Evolutionary conservation across 2,113 vertebrate genomes (phyloP).

Genomic region (Pomatorhinus ruficollis): DNA sequence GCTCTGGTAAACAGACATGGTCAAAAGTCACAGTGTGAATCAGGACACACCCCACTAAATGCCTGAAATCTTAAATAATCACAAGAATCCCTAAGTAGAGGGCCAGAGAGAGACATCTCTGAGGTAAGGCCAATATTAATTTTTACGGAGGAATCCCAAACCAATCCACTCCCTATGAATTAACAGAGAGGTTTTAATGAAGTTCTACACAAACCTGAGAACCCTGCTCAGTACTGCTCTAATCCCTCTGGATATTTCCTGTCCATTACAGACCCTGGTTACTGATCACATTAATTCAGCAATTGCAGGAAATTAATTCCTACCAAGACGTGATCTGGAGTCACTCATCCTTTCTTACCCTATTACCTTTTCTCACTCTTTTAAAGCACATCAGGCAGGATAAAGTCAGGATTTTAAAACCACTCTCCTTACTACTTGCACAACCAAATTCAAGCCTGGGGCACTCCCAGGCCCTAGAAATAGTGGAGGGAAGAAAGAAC

Average conservation of each 20-base stretch:
- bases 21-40: neutral
- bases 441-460: neutral
- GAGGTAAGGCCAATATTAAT: fast-evolving
- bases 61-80: neutral
- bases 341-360: neutral
- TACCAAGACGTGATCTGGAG: neutral
- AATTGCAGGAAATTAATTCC: conserved; percentile 11
- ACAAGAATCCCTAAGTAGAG: neutral
- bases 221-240: neutral
- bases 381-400: neutral
- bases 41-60: neutral
- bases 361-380: neutral
- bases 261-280: neutral
- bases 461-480: conserved; percentile 35
- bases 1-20: neutral
- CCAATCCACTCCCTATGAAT: neutral
- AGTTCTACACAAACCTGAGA: neutral
- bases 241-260: neutral
- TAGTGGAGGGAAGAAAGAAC: neutral
- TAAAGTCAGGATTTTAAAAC: neutral
- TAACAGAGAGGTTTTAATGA: neutral
- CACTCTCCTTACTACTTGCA: neutral
- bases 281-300: neutral
- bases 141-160: neutral
- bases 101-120: neutral